Evolutionary conservation across 2,888 invertebrate species (phyloP).

Genomic region (Drosophila tripunctata): DNA sequence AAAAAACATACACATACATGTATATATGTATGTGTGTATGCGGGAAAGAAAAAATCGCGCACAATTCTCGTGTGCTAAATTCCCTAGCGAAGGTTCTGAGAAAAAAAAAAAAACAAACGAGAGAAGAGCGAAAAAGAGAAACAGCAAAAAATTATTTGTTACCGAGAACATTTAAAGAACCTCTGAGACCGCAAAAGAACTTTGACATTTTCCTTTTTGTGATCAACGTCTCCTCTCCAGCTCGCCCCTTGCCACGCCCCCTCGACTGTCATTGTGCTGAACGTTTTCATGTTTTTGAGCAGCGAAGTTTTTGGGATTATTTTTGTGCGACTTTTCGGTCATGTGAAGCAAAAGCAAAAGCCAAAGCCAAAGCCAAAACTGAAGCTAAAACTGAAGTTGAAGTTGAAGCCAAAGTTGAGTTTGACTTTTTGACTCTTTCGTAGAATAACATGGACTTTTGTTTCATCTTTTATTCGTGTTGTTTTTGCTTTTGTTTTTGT

Average conservation of each 20-base stretch:
- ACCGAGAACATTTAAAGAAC: slow-evolving; percentile 75
- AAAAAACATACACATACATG: neutral
- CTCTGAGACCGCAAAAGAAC: slow-evolving; percentile 75
- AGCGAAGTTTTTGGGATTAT: slow-evolving; percentile 75
- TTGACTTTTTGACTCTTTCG: slow-evolving; percentile 75
- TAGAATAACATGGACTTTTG: slow-evolving; percentile 75
- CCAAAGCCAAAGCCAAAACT: slow-evolving; percentile 14
- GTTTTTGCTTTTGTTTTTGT: slow-evolving; percentile 3
- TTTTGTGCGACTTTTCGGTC: slow-evolving; percentile 71
- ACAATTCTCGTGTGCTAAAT: slow-evolving; percentile 62
- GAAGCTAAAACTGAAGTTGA: slow-evolving; percentile 3
- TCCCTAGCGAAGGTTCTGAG: slow-evolving; percentile 69
- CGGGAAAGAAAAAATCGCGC: slow-evolving; percentile 24
- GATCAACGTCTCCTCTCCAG: slow-evolving; percentile 60
- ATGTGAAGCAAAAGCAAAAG: slow-evolving; percentile 57
- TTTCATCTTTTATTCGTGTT: slow-evolving; percentile 54
- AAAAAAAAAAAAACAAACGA: slow-evolving; percentile 51
- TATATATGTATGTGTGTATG: neutral
- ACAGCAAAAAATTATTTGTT: slow-evolving; percentile 47
- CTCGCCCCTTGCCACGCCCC: slow-evolving; percentile 9
- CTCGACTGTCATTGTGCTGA: slow-evolving; percentile 57
- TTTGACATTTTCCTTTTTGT: slow-evolving; percentile 76
- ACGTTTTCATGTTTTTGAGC: slow-evolving; percentile 74
- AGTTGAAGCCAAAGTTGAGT: slow-evolving; percentile 38
- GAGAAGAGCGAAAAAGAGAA: slow-evolving; percentile 16